These are phyloP conservation scores for Girardinus metallicus DNA, from an alignment of 2,797 vertebrate species.

Conservation along the genomic window DNA sequence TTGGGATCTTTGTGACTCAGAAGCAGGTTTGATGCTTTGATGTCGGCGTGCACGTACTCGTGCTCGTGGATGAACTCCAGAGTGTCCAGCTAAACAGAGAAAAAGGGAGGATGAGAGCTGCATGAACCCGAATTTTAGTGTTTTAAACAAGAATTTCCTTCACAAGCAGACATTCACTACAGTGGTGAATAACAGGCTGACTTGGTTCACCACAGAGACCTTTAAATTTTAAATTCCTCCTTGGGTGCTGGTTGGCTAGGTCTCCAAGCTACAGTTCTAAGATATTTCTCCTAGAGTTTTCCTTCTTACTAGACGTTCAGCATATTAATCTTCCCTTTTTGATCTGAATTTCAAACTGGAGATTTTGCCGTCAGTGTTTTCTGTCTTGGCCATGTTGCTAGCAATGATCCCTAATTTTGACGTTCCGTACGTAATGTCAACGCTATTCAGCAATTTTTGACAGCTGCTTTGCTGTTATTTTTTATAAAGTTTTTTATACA, in stretches of 20 bases:
- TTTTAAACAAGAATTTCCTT: not conserved
- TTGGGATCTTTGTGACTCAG: conserved; percentile 88
- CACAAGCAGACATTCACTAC: not conserved
- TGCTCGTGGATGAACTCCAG: conserved; percentile 95
- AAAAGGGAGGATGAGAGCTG: not conserved
- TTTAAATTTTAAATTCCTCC: not conserved
- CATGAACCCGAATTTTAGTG: not conserved
- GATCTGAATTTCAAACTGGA: not conserved
- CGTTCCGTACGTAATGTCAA: not conserved
- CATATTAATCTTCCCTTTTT: not conserved
- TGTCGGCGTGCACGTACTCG: conserved; percentile 95
- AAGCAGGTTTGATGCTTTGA: conserved; percentile 96
- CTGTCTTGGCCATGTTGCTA: not conserved
- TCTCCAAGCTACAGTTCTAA: not conserved
- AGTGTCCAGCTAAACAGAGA: conserved; percentile 85
- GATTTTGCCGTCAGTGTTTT: not conserved
- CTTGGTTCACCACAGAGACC: not conserved
- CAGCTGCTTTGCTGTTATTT: not conserved
- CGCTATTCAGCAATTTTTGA: not conserved
- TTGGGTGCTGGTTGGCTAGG: not conserved
- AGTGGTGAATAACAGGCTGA: not conserved
- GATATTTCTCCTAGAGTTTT: not conserved
- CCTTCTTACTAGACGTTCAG: not conserved
- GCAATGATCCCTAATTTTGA: not conserved
- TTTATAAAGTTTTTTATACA: not conserved